Evolutionary conservation across 2,113 vertebrate genomes (phyloP).

Genomic region (Elephantulus edwardii): DNA sequence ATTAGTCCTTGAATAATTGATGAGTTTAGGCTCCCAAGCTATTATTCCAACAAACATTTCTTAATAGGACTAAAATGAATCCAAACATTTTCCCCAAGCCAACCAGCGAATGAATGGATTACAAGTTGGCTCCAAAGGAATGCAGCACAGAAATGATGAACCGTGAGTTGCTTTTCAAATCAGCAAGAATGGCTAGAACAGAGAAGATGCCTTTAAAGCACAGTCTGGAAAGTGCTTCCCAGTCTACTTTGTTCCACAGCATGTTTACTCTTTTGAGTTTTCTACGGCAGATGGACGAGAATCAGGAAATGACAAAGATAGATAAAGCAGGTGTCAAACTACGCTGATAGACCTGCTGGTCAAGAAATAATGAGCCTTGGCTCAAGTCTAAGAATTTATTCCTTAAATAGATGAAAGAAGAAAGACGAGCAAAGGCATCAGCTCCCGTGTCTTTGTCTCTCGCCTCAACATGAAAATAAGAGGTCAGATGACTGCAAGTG

Average conservation of each 20-base stretch:
- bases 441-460: not conserved
- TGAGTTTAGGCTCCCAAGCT: not conserved
- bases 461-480: not conserved
- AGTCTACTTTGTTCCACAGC: not conserved
- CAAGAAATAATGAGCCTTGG: not conserved
- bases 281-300: not conserved
- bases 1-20: slow-evolving; percentile 53
- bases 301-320: not conserved
- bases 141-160: not conserved
- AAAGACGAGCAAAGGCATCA: not conserved
- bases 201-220: not conserved
- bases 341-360: not conserved
- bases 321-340: accelerated
- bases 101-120: not conserved
- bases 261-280: not conserved
- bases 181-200: not conserved
- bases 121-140: not conserved
- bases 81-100: not conserved
- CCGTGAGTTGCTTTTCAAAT: not conserved
- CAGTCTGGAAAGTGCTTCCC: not conserved
- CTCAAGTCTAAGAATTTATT: not conserved
- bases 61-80: slow-evolving; percentile 29
- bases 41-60: slow-evolving; percentile 23
- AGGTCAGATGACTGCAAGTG: not conserved
- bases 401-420: not conserved